Evolutionary conservation across 2,888 invertebrate genomes (phyloP).

Genomic region (Acrocyrtus sp.): DNA sequence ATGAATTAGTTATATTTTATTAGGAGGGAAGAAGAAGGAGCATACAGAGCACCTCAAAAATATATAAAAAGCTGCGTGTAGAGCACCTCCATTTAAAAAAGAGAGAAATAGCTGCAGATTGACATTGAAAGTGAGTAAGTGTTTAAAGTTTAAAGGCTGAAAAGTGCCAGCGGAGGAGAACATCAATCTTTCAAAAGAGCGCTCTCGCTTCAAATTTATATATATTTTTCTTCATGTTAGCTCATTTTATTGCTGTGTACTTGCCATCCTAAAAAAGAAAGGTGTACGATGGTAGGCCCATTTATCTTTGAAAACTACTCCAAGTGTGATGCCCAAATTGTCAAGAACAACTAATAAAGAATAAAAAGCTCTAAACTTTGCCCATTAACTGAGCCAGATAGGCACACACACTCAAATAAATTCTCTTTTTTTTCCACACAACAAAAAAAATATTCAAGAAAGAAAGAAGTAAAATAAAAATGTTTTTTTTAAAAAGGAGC

Average conservation of each 20-base stretch:
- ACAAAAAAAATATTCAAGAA: slow-evolving; percentile 15
- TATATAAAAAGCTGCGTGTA: no score
- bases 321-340: slow-evolving; percentile 43
- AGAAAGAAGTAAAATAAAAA: slow-evolving; percentile 7
- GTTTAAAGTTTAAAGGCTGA: background rate
- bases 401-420: no score
- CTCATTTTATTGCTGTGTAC: no score
- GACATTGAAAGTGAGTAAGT: background rate
- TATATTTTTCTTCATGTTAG: no score
- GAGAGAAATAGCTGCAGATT: background rate
- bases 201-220: no score
- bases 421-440: no score
- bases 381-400: no score
- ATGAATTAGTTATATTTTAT: background rate
- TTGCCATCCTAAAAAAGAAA: no score
- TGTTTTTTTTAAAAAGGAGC: slow-evolving; percentile 27
- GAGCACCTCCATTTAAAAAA: background rate
- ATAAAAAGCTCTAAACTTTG: no score
- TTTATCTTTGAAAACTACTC: no score
- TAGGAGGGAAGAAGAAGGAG: background rate
- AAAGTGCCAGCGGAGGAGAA: background rate
- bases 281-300: no score
- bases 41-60: no score
- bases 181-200: background rate
- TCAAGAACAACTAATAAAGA: slow-evolving; percentile 40